Evolutionary conservation across 2,113 vertebrate species (phyloP), one percentile per base, ranked within the genome.

Genomic region (Psettodes erumei): DNA sequence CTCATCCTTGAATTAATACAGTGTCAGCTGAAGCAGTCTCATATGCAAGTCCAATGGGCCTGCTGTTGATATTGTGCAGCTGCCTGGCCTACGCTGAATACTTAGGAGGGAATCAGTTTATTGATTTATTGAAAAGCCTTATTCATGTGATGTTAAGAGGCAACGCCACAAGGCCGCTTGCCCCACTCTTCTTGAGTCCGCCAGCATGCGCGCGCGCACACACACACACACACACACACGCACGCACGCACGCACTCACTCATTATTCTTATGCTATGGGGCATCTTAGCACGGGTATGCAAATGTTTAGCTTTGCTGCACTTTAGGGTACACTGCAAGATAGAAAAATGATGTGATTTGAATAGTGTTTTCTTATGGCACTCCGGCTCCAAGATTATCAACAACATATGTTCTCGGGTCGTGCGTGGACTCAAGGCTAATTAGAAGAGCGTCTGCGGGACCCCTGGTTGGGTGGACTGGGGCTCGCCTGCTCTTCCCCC

Each of bases 121-220:
- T 88, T 89, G 79, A 87, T 88, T 89, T 90, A 84, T 82, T 76
- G 62, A 84, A 87, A 87, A 73, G 61, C 83, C 71, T 83, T 79
- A 89, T 87, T 90, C 79, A 80, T 75, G 63, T 42, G 45, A 68
- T 79, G 38, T n/a, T 61, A 48, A 47, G 55, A 64, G 60, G 53
- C 40, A 55, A 42, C 1, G 32, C 78, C 68, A 68, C 83, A 75
- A 73, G 85, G 69, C 53, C 8, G 5, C 37, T 43, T 13, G n/a
- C 61, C 25, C 35, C 60, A 62, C n/a, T 30, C 65, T 55, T 55
- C 45, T 72, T 45, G 25, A 71, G 18, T 35, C 11, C 45, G 54
- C 58, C 15, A 2, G 3, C 21, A 30, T 4, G 9, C 54, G 43
- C 25, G 32, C 38, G 67, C 32, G 53, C 54, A 43, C 32, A 35